Conservation (phyloP, 2,113 vertebrate genomes). For the Percopsis transmontana region DNA sequence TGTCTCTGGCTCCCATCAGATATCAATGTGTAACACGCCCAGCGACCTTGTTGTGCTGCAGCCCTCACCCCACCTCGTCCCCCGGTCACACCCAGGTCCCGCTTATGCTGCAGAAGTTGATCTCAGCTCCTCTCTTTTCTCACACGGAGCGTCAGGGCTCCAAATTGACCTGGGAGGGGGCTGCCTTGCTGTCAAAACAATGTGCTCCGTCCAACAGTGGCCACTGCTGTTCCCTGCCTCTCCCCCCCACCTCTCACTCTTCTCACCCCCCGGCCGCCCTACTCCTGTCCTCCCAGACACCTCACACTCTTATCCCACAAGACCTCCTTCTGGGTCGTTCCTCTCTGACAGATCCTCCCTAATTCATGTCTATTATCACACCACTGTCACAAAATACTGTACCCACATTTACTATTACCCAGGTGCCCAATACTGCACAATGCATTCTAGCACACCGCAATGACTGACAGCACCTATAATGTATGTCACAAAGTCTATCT, state of each 20-base stretch:
- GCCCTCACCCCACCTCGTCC: constrained; percentile 17
- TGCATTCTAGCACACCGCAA: too few relatives aligned
- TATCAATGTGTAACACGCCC: neutral
- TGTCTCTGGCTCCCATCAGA: constrained; percentile 11
- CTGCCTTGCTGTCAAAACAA: constrained; percentile 52
- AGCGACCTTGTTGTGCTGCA: constrained; percentile 12
- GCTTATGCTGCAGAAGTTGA: constrained; percentile 31
- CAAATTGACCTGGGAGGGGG: constrained; percentile 38
- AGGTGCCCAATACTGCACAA: too few relatives aligned
- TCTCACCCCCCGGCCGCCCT: neutral
- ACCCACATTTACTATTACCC: neutral
- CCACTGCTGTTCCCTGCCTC: constrained; percentile 28
- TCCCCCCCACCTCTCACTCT: constrained; percentile 4
- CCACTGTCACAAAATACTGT: neutral
- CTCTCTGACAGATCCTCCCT: neutral
- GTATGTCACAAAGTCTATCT: too few relatives aligned
- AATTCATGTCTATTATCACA: neutral
- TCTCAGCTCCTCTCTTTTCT: constrained; percentile 10
- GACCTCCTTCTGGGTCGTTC: constrained; percentile 7
- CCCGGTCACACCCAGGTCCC: constrained; percentile 35
- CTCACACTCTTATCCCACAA: neutral
- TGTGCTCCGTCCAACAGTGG: constrained; percentile 22
- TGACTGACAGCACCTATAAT: too few relatives aligned
- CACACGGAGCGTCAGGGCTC: constrained; percentile 6
- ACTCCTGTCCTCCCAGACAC: constrained; percentile 1